A percentile compares a stretch with the other conserved stretches of the same genome.
These are phyloP conservation scores for Bubo scandiacus DNA, from an alignment of 2,113 vertebrate species.

Conservation along the genomic window DNA sequence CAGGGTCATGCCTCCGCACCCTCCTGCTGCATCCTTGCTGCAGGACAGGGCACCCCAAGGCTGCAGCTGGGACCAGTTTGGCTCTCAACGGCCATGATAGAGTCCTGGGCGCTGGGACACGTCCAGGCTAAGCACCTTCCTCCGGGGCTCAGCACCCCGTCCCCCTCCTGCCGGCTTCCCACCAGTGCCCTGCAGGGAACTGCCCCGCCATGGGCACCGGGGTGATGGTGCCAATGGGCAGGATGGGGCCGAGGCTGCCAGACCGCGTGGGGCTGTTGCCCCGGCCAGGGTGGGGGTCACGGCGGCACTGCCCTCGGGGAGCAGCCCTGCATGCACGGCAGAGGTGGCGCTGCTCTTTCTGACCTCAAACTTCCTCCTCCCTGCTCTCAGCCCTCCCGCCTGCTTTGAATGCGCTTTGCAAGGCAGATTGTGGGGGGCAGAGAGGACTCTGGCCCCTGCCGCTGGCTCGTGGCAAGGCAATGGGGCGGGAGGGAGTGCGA, in stretches of 20 bases:
- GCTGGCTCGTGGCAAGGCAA: fast-evolving
- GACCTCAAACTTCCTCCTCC: background rate
- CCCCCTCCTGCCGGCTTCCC: background rate
- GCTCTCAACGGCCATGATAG: background rate
- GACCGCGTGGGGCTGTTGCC: fast-evolving
- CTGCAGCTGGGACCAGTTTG: fast-evolving
- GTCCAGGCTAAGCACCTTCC: background rate
- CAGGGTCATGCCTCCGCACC: background rate
- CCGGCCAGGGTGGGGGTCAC: fast-evolving
- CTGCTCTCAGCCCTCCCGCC: background rate
- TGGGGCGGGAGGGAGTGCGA: background rate
- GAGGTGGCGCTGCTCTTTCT: background rate
- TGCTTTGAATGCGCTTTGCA: background rate
- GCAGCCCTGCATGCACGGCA: fast-evolving
- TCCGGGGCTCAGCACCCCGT: fast-evolving
- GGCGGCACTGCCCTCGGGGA: fast-evolving
- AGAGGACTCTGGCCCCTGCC: fast-evolving
- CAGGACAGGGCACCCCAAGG: fast-evolving
- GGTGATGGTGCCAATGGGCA: background rate
- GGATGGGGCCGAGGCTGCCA: background rate
- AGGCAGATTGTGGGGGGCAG: background rate
- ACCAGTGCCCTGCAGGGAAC: too few relatives aligned
- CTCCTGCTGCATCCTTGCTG: background rate
- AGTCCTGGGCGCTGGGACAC: fast-evolving
- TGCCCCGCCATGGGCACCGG: fast-evolving